Evolutionary conservation across 2,888 invertebrate genomes (phyloP).

Genomic region (Agrypnus murinus): DNA sequence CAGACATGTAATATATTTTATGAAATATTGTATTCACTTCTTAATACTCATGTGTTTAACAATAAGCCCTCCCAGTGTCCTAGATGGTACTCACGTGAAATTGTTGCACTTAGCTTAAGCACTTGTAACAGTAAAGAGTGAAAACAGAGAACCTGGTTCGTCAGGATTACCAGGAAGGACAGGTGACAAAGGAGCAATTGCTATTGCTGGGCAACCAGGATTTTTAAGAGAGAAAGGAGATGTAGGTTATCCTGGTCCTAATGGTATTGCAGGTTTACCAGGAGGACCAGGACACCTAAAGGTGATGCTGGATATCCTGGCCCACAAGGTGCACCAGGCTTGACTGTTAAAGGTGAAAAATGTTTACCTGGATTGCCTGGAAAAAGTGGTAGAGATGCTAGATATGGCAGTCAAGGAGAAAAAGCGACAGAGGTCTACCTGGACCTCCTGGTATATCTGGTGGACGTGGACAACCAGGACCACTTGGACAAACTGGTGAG

Average conservation of each 20-base stretch:
- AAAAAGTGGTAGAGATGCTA: conserved; percentile 83
- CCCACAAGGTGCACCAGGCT: conserved; percentile 78
- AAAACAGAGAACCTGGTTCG: conserved; percentile 78
- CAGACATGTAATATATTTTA: too few relatives aligned
- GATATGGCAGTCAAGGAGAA: conserved; percentile 78
- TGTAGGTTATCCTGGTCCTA: conserved; percentile 79
- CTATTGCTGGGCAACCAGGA: conserved; percentile 73
- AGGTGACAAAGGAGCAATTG: conserved; percentile 71
- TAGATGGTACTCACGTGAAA: too few relatives aligned
- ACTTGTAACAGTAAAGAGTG: conserved; percentile 78
- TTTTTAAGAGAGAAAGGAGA: conserved; percentile 83
- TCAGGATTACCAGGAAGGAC: conserved; percentile 77
- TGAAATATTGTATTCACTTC: too few relatives aligned
- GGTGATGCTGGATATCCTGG: conserved; percentile 82
- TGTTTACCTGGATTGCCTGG: conserved; percentile 85
- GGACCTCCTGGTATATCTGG: conserved; percentile 83
- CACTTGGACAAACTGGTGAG: conserved; percentile 77
- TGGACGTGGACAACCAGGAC: conserved; percentile 79
- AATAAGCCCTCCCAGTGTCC: too few relatives aligned
- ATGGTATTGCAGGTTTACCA: conserved; percentile 77
- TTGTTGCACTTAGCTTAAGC: too few relatives aligned
- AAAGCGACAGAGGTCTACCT: conserved; percentile 80
- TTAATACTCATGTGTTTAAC: too few relatives aligned
- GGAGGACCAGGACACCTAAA: conserved; percentile 77
- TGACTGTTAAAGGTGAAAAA: conserved; percentile 85